Evolutionary conservation across 2,797 vertebrate species (phyloP).

Genomic region (Botia almorhae): DNA sequence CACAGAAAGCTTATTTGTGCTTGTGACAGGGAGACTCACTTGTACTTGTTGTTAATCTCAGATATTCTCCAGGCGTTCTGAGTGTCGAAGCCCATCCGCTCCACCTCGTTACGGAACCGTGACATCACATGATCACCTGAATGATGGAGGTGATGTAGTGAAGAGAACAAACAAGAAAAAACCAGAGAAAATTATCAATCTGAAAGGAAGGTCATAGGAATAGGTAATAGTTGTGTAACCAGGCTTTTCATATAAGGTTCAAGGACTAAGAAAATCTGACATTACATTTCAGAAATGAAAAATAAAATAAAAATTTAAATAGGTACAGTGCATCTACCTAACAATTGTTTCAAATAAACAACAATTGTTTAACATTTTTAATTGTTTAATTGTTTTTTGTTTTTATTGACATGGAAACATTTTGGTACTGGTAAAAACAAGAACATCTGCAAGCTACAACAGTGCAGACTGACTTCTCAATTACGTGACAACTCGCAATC

Average conservation of each 20-base stretch:
- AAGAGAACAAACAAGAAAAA: conserved; percentile 19
- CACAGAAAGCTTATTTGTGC: neutral
- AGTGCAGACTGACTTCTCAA: too few relatives aligned
- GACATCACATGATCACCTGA: conserved; percentile 94
- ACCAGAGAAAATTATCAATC: neutral
- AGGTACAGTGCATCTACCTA: too few relatives aligned
- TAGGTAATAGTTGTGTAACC: too few relatives aligned
- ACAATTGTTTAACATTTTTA: too few relatives aligned
- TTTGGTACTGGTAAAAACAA: too few relatives aligned
- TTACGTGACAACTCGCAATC: too few relatives aligned
- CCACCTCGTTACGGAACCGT: conserved; percentile 95
- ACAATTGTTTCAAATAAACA: too few relatives aligned
- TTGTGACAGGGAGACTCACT: conserved; percentile 72
- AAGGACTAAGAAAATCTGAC: neutral
- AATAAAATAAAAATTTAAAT: too few relatives aligned
- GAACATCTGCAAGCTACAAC: too few relatives aligned
- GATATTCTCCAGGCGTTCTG: conserved; percentile 98
- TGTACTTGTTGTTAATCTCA: conserved; percentile 98
- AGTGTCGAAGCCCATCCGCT: conserved; percentile 97
- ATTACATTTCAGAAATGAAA: too few relatives aligned
- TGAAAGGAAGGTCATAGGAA: neutral
- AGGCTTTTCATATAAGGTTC: neutral
- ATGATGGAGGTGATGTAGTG: conserved; percentile 53
- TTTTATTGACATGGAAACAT: too few relatives aligned
- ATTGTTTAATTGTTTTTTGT: too few relatives aligned